These are phyloP conservation scores for Cryptocheilus praepositus DNA, from an alignment of 2,888 invertebrate species.

Conservation along the genomic window DNA sequence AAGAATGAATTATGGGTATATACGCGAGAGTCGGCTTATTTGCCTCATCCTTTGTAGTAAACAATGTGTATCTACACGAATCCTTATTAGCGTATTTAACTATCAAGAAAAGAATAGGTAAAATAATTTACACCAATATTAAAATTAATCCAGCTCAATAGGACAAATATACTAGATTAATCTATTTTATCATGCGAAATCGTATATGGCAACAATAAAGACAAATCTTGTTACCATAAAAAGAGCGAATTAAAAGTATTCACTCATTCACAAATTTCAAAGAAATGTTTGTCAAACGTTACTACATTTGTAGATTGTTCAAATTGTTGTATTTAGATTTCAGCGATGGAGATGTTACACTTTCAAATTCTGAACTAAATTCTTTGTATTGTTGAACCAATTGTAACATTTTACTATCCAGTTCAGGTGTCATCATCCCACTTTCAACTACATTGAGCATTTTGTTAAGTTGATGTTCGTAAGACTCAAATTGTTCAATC, in stretches of 20 bases:
- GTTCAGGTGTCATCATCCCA: conserved; percentile 1
- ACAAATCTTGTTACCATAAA: no score
- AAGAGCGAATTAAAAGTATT: not conserved
- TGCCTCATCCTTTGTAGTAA: no score
- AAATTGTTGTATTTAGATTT: conserved; percentile 38
- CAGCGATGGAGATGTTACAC: conserved; percentile 5
- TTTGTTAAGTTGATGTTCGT: conserved; percentile 36
- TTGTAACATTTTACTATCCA: conserved; percentile 27
- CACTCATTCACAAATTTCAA: not conserved
- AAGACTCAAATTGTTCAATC: conserved; percentile 42
- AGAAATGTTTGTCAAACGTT: conserved; percentile 21
- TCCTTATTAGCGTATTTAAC: no score
- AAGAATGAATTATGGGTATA: no score
- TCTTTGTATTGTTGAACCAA: conserved; percentile 37
- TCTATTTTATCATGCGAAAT: conserved; percentile 6
- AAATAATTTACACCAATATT: no score
- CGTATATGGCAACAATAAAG: no score
- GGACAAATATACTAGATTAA: not conserved
- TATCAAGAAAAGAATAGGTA: no score
- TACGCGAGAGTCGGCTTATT: no score
- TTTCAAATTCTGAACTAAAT: conserved; percentile 25
- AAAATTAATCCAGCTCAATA: no score
- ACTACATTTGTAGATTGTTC: conserved; percentile 34
- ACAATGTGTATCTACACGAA: no score
- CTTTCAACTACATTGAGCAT: conserved; percentile 45